These are phyloP conservation scores for Chrysopilus asiliformis DNA, from an alignment of 2,888 invertebrate genomes.

Conservation along the genomic window DNA sequence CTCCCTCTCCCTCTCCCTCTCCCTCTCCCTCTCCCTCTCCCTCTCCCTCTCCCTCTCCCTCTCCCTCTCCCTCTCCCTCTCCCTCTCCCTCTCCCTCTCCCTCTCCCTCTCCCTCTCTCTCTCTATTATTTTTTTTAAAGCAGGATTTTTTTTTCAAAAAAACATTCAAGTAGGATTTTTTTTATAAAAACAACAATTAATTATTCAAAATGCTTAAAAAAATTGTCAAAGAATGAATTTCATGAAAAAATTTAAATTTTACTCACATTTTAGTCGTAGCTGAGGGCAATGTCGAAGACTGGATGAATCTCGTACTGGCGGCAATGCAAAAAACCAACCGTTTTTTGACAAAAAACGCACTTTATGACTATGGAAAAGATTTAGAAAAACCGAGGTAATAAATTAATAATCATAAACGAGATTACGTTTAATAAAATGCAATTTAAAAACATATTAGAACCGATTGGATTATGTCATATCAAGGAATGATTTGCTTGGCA, in stretches of 20 bases:
- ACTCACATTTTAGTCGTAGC: constrained; percentile 42
- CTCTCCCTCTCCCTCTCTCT: no score
- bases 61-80: no score
- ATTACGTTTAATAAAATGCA: not conserved
- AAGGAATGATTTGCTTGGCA: constrained; percentile 74
- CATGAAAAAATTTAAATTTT: not conserved
- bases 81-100: no score
- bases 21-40: no score
- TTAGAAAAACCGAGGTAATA: constrained; percentile 46
- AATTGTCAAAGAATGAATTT: no score
- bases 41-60: no score
- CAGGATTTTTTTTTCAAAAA: no score
- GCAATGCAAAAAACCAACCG: constrained; percentile 80
- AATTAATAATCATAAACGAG: constrained; percentile 1
- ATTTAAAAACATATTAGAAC: constrained; percentile 38
- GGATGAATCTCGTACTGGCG: constrained; percentile 74
- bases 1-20: no score
- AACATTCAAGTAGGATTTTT: no score
- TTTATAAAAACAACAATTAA: no score
- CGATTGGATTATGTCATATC: constrained; percentile 80
- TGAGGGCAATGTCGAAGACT: constrained; percentile 76
- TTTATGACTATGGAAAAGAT: constrained; percentile 73
- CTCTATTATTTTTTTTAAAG: no score
- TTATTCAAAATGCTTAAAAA: no score
- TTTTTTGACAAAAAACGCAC: constrained; percentile 72